phyloP scores from a whole-genome alignment of 2,113 vertebrate species.

The Eclectus roratus region DNA sequence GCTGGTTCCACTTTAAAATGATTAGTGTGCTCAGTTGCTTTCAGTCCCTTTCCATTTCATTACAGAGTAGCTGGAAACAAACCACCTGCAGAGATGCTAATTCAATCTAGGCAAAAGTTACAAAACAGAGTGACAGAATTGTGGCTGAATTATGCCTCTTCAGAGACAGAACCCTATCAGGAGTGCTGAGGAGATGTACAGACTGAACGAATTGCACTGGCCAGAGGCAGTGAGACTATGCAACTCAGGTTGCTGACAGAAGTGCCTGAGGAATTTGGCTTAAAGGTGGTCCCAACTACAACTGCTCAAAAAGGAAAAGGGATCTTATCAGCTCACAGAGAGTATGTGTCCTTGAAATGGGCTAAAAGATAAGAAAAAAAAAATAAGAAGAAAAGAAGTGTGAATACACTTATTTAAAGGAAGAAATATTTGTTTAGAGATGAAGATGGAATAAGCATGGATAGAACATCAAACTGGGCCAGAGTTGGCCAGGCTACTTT shows the following conservation, averaged over 20 bases:
- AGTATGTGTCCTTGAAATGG: fast-evolving
- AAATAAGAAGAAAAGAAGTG: background rate
- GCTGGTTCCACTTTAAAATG: background rate
- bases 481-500: background rate
- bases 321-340: background rate
- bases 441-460: background rate
- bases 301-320: background rate
- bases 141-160: background rate
- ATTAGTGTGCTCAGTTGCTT: background rate
- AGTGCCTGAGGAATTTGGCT: background rate
- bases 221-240: background rate
- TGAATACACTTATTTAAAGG: background rate
- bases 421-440: background rate
- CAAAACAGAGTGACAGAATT: background rate
- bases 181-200: background rate
- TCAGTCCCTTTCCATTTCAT: background rate
- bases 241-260: background rate
- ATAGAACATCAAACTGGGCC: background rate
- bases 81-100: background rate
- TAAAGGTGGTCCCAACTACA: background rate
- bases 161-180: background rate
- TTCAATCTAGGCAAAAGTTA: background rate
- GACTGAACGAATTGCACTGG: background rate
- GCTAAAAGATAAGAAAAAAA: background rate
- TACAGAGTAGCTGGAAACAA: background rate